Base-by-base conservation (phyloP, 2,888 invertebrate genomes). In the Stenotaenia linearis region DNA sequence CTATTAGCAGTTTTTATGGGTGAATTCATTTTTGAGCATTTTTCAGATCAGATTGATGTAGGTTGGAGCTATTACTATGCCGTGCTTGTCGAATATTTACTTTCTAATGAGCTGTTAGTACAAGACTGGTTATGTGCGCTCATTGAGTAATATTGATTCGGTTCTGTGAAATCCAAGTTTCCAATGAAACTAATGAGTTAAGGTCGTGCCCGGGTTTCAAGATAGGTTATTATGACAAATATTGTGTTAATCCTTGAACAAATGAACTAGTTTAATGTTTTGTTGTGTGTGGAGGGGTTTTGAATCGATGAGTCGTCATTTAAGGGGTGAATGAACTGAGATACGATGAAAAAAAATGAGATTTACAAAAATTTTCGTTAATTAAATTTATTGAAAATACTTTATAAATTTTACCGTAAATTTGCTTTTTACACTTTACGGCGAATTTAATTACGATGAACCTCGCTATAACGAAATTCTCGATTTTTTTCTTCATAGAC, bases 121-220 rank as follows among this genome's bases (percentile, higher is more conserved):
- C 50, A 69, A 12, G 28, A 25, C 12, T 25, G 69, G 28, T 69
- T 28, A 28, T 69, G 69, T 9, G 15, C 4, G 45, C 45, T 45
- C 45, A 45, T n/a, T 45, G 45, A 28, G 28, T 28, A 1, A 10
- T 69, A 69, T 69, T 69, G 69, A 69, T 69, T 69, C 28, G 28
- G 10, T 69, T 69, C 69, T 28, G 9, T 69, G 69, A 69, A 69
- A 69, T 69, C 69, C 23, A 15, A 28, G 28, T 69, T 69, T 69
- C 12, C 69, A 69, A 69, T 69, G 69, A 69, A 69, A 69, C 69
- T 69, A 69, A 69, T 69, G 69, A 69, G 69, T 69, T 6, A 69
- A 69, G 28, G 69, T 25, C 69, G 25, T 28, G 69, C 69, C 10
- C 3, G 69, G 12, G 69, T 25, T 25, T 45, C 45, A 5, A 45